A percentile compares a stretch with the other conserved stretches of the same genome.
Evolutionary conservation across 2,888 invertebrate genomes (phyloP).

Genomic region (Heteropelma amictum): DNA sequence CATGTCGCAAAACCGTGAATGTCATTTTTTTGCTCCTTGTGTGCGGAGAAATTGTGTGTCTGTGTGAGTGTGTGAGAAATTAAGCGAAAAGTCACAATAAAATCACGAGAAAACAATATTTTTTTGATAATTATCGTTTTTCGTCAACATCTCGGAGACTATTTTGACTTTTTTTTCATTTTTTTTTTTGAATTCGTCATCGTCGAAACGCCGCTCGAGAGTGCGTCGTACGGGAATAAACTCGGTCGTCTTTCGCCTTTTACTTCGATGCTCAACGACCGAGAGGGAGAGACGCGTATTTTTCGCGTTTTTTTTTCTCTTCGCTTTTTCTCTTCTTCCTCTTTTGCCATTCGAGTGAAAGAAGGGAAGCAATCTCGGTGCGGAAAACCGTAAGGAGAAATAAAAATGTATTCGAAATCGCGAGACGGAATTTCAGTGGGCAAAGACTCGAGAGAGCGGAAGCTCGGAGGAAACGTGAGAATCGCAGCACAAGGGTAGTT

Average conservation of each 20-base stretch:
- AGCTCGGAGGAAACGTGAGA: constrained; percentile 18
- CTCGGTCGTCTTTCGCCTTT: constrained; percentile 36
- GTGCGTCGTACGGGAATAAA: constrained; percentile 53
- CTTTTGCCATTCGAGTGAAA: background rate
- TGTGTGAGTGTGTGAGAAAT: background rate
- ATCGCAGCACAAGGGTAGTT: constrained; percentile 12
- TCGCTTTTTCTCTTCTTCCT: background rate
- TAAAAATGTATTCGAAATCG: constrained; percentile 24
- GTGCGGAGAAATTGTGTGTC: background rate
- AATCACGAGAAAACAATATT: background rate
- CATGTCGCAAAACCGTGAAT: background rate
- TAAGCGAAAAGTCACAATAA: background rate
- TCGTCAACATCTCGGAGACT: constrained; percentile 5
- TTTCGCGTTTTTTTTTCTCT: constrained; percentile 1
- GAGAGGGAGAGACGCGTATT: constrained; percentile 1
- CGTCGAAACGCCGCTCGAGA: constrained; percentile 41
- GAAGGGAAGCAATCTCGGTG: constrained; percentile 10
- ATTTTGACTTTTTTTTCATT: background rate
- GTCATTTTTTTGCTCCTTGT: background rate
- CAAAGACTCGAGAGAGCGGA: constrained; percentile 29
- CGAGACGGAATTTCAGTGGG: constrained; percentile 39
- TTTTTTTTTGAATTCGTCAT: constrained; percentile 29
- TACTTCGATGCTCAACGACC: constrained; percentile 18
- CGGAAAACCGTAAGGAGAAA: background rate
- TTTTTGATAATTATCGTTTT: background rate